Evolutionary conservation across 1,140 invertebrate genomes (phyloP), one percentile per base, ranked within the genome.

Genomic region (Drosophila chauvacae): DNA sequence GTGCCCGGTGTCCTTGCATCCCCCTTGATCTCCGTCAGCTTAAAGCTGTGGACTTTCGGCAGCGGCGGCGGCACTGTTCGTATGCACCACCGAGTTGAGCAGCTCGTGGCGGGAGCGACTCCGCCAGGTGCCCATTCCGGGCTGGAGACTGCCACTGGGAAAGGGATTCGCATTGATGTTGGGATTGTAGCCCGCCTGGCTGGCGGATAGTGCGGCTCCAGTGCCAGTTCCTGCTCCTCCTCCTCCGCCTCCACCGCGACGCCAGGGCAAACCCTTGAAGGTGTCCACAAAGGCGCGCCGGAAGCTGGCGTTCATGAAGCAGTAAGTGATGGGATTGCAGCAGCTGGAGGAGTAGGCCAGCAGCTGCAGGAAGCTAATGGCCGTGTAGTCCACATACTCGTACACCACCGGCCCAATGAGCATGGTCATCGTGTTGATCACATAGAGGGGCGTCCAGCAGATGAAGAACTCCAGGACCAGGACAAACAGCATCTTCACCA

Each of bases 251-350:
- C 56, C 56, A 13, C 26, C 20, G 1, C 56, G 80, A 4, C 71
- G 77, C 84, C 80, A 88, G 2, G 83, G 90, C 48, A 91, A 28
- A 2, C 80, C 88, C 60, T 84, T 84, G 48, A 91, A 91, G 7
- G 88, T 90, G 48, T 94, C 93, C 16, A 96, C 93, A 83, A 98
- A 98, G 0, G 96, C 96, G 59, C 96, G 95, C 18, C 1, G 96
- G 95, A 76, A 96, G 95, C 44, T 97, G 93, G 93, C 98, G 92
- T 98, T 98, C 97, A 98, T 97, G 94, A 98, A 98, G 92, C 97
- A 98, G 91, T 98, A 98, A 0, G 97, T 98, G 81, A 98, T 97
- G 0, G 97, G 97, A 92, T 98, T 98, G 90, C 97, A 97, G 87
- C 97, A 98, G 0, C 96, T 96, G 3, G 96, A 97, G 37, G 96